These are phyloP conservation scores for Acropora tenuis DNA, from an alignment of 64 coral and sea anemone species.

Conservation along the genomic window DNA sequence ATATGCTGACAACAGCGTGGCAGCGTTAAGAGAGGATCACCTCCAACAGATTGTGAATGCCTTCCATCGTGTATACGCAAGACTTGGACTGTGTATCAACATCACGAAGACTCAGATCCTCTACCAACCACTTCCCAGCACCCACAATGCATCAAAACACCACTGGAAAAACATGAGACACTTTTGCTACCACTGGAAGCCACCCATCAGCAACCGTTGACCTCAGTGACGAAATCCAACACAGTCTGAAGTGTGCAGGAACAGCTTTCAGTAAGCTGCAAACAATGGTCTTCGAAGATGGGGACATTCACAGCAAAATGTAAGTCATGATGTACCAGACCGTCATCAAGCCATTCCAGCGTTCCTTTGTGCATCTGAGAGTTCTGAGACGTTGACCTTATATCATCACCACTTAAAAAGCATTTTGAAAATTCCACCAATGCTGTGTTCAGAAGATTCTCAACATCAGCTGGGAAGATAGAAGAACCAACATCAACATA, in stretches of 20 bases:
- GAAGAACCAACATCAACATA: neutral
- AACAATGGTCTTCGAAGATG: neutral
- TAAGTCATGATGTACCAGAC: constrained; percentile 32
- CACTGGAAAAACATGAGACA: neutral
- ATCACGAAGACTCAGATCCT: neutral
- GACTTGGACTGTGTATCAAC: neutral
- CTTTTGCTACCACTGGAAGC: neutral
- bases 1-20: too few relatives aligned
- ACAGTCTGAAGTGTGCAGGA: neutral
- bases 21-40: too few relatives aligned
- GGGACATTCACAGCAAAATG: neutral
- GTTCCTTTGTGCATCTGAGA: neutral
- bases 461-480: constrained; percentile 19
- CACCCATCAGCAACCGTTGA: neutral
- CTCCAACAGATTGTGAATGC: too few relatives aligned
- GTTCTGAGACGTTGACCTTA: too few relatives aligned
- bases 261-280: neutral
- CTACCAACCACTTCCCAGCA: neutral
- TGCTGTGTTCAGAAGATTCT: constrained; percentile 13
- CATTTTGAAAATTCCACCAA: constrained; percentile 39
- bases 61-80: too few relatives aligned
- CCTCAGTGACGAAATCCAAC: neutral
- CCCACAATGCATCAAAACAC: neutral
- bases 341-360: neutral
- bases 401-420: constrained; percentile 12